Conservation (phyloP, 2,113 vertebrate species). For the Hemiscyllium ocellatum region DNA sequence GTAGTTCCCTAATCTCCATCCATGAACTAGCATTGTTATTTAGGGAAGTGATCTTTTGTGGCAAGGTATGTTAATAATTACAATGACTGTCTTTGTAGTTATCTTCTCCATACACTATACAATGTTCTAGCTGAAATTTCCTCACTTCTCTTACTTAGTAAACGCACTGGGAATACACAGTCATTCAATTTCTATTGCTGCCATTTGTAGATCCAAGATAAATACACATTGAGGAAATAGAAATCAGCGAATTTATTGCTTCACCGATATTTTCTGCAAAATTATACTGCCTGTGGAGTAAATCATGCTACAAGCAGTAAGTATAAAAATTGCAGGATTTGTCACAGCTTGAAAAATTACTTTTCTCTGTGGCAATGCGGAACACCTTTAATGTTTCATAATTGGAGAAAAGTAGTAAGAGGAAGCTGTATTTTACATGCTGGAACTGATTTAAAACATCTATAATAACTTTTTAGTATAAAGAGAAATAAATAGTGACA, state of each 20-base stretch:
- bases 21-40: not conserved
- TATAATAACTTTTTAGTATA: not conserved
- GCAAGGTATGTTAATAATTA: not conserved
- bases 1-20: not conserved
- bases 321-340: not conserved
- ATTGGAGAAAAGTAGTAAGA: not conserved
- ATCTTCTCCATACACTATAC: not conserved
- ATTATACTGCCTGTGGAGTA: conserved; percentile 9
- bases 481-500: not conserved
- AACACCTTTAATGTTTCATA: not conserved
- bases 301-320: conserved; percentile 18
- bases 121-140: not conserved
- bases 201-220: not conserved
- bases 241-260: not conserved
- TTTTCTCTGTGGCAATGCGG: not conserved
- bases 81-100: not conserved
- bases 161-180: not conserved
- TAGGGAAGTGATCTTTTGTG: not conserved
- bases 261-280: not conserved
- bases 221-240: not conserved
- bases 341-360: not conserved
- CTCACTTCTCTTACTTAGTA: not conserved
- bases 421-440: not conserved
- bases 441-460: not conserved
- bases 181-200: not conserved